Base-by-base conservation (phyloP, 2,888 invertebrate species). In the Chloromyia formosa region DNA sequence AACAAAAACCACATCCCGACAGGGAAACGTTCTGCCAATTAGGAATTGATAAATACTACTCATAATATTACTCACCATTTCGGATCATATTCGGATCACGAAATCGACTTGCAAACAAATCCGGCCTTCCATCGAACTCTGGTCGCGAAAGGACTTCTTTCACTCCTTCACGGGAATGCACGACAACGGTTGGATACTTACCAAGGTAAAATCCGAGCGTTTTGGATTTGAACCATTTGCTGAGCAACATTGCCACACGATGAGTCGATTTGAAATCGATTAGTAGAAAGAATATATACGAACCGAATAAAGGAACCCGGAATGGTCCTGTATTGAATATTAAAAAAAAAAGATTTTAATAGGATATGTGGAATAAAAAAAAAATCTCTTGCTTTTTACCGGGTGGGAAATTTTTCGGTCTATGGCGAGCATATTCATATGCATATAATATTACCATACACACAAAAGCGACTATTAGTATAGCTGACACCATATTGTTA, bases 111-210 rank as follows among this genome's bases (percentile, higher is more conserved):
- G 89, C 14, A 75, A 86, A 86, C 2, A 87, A 81, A 56, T 87
- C 86, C 75, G 88, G 82, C 35, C 92, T 86, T 1, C 91, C 92
- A 80, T 90, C 90, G 73, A 89, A 90, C 61, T 88, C 89, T n/a
- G 87, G 87, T n/a, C 87, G 86, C 45, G 84, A 83, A 0, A 91
- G 82, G 61, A 90, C 83, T 80, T 91, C 89, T 75, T 87, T 89
- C 0, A 90, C 86, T 20, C 87, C 85, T 1, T 85, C 84, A 0
- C 88, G 83, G 80, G 87, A 88, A 74, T 89, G 88, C 0, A 88
- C 85, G 0, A 89, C 85, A 0, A 90, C 84, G 0, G 87, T 81
- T 0, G 87, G 87, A 54, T 81, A 81, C 0, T 82, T 74, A 0
- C 90, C 91, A 68, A 91, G 76, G 79, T 88, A 87, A 7, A 89